Evolutionary conservation across 2,797 vertebrate genomes (phyloP).

Genomic region (Myotis daubentonii): DNA sequence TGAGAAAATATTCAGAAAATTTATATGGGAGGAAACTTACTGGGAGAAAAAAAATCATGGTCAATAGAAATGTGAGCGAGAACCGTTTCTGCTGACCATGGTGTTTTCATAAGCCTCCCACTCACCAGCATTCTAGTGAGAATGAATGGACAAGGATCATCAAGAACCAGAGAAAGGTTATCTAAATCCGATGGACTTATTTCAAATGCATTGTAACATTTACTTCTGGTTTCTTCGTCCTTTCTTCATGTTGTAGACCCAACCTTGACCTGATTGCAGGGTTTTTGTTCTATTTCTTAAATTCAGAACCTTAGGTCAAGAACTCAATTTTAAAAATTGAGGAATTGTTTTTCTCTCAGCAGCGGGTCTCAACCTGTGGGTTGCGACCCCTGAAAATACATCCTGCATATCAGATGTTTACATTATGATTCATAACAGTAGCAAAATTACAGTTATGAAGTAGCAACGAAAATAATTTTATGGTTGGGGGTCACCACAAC

Average conservation of each 20-base stretch:
- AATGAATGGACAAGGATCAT: background rate
- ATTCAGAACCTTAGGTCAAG: background rate
- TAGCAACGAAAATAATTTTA: no score
- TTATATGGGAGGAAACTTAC: background rate
- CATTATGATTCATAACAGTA: no score
- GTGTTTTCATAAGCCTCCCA: background rate
- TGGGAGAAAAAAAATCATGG: background rate
- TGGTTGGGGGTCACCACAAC: no score
- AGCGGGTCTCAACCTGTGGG: no score
- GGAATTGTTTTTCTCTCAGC: slow-evolving; percentile 20
- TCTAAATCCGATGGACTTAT: background rate
- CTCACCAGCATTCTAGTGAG: background rate
- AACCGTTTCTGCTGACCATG: background rate
- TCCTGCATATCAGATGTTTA: no score
- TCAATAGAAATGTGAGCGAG: background rate
- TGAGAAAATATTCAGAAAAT: slow-evolving; percentile 8
- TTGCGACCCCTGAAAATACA: no score
- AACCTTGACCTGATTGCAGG: background rate
- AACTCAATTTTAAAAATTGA: slow-evolving; percentile 33
- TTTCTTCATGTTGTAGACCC: background rate
- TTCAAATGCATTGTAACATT: background rate
- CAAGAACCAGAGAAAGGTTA: background rate
- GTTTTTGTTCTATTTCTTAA: slow-evolving; percentile 26
- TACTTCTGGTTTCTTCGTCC: background rate
- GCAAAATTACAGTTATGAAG: no score